Conservation (phyloP, 2,113 vertebrate genomes). For the Eulemur rufifrons region DNA sequence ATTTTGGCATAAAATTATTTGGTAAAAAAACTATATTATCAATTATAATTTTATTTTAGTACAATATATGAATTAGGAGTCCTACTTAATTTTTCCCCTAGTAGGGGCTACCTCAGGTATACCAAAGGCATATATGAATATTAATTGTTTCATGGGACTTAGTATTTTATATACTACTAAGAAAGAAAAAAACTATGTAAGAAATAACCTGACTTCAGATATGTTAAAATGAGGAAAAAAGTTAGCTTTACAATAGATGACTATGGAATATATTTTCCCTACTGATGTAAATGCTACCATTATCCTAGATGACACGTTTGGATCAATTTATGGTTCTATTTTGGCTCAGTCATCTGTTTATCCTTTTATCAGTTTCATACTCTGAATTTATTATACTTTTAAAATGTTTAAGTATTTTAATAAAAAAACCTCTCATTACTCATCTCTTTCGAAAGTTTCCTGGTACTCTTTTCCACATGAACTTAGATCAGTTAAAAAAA, state of each 20-base stretch:
- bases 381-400: not conserved
- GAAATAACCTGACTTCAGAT: not conserved
- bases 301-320: not conserved
- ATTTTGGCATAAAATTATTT: not conserved
- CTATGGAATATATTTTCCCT: not conserved
- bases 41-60: not conserved
- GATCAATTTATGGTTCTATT: not conserved
- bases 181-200: not conserved
- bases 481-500: not conserved
- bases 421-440: not conserved
- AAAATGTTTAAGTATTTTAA: not conserved
- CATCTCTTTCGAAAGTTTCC: not conserved
- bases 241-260: not conserved
- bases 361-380: not conserved
- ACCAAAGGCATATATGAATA: not conserved
- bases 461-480: not conserved
- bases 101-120: not conserved
- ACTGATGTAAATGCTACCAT: not conserved
- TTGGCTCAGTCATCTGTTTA: not conserved
- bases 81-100: not conserved
- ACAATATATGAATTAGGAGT: not conserved
- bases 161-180: not conserved
- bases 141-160: not conserved
- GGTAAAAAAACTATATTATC: not conserved
- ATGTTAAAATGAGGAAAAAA: not conserved